Evolutionary conservation across 2,797 vertebrate genomes (phyloP).

Genomic region (Enteromius afrohamiltoni): DNA sequence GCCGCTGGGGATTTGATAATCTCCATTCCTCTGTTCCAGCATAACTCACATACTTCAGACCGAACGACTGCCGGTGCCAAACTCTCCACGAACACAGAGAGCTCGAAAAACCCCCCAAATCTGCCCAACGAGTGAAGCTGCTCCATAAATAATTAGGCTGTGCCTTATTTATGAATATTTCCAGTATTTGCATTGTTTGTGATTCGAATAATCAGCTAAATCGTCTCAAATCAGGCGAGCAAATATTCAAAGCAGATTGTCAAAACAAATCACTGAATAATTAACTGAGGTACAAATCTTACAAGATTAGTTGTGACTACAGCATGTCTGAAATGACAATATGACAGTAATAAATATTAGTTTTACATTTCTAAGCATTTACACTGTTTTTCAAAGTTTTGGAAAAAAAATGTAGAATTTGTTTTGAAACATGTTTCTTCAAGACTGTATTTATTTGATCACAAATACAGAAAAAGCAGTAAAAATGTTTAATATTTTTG

Average conservation of each 20-base stretch:
- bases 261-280: neutral
- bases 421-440: neutral
- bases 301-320: neutral
- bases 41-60: constrained; percentile 78
- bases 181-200: neutral
- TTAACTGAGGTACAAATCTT: constrained; percentile 3
- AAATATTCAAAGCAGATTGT: constrained; percentile 3
- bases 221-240: neutral
- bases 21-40: constrained; percentile 74
- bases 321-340: neutral
- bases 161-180: neutral
- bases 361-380: neutral
- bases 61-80: constrained; percentile 7
- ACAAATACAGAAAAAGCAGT: neutral
- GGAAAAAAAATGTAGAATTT: too few species aligned
- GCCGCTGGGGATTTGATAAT: constrained; percentile 65
- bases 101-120: neutral
- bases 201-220: constrained; percentile 12
- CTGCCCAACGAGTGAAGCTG: neutral
- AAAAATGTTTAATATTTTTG: neutral
- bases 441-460: neutral
- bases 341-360: too few species aligned
- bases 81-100: neutral
- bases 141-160: neutral
- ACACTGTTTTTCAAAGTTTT: neutral